Percentiles rank a stretch among this genome's conserved stretches.
Conservation (phyloP, 2,113 vertebrate species). For the Indicator indicator region DNA sequence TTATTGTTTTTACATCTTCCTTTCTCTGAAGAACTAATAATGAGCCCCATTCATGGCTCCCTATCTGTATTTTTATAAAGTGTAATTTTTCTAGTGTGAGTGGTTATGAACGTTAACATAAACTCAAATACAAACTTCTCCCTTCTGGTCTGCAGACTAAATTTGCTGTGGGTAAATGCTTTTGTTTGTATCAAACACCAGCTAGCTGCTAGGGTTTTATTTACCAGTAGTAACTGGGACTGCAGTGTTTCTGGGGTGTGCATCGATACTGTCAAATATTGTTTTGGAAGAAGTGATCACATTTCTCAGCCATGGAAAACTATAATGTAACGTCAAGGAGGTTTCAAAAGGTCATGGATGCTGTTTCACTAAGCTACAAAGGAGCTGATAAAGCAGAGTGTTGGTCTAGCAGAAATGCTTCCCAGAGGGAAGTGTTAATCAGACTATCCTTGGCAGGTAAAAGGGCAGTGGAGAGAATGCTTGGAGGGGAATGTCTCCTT, state of each 20-base stretch:
- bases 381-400: constrained; percentile 56
- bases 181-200: neutral
- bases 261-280: neutral
- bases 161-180: neutral
- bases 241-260: neutral
- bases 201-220: neutral
- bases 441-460: constrained; percentile 32
- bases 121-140: neutral
- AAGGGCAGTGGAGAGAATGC: neutral
- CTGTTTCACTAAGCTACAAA: constrained; percentile 36
- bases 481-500: constrained; percentile 31
- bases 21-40: neutral
- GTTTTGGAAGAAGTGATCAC: constrained; percentile 24
- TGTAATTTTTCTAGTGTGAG: neutral
- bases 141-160: neutral
- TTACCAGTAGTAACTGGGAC: neutral
- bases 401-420: constrained; percentile 43
- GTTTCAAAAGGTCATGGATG: neutral
- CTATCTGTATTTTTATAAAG: neutral
- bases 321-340: constrained; percentile 6
- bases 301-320: constrained; percentile 3
- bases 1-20: neutral
- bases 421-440: constrained; percentile 58
- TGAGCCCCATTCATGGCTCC: neutral
- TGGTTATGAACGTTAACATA: neutral